Conservation (phyloP, 2,888 invertebrate genomes). For the Thecocarcelia acutangulata region DNA sequence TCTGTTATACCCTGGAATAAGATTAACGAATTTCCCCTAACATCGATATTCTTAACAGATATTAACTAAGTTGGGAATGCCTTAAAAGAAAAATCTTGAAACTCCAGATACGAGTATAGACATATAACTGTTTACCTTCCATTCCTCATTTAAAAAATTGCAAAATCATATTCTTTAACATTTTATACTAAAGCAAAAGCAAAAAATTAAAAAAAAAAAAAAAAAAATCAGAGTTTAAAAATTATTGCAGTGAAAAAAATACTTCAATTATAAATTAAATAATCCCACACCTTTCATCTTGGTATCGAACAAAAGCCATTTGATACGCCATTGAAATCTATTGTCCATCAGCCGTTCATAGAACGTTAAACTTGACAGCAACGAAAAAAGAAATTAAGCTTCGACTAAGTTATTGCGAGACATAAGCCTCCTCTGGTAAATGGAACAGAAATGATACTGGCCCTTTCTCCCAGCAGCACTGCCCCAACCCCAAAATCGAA, state of each 20-base stretch:
- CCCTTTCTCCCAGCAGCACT: constrained; percentile 44
- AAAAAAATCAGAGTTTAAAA: background rate
- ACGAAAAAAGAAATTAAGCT: constrained; percentile 64
- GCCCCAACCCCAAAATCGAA: background rate
- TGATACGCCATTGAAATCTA: constrained; percentile 56
- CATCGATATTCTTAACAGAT: too few relatives aligned
- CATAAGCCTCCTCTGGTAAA: constrained; percentile 62
- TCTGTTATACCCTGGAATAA: too few relatives aligned
- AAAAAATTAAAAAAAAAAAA: background rate
- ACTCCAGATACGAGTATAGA: too few relatives aligned
- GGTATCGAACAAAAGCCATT: constrained; percentile 35
- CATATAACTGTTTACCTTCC: too few relatives aligned
- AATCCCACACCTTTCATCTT: constrained; percentile 48
- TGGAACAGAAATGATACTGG: constrained; percentile 54
- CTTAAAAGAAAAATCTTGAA: too few relatives aligned
- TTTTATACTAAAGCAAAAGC: background rate
- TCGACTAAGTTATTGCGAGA: constrained; percentile 66
- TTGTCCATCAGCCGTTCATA: constrained; percentile 64
- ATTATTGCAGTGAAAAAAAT: constrained; percentile 11
- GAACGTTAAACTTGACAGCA: constrained; percentile 66
- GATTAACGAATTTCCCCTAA: too few relatives aligned
- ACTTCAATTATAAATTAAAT: constrained; percentile 22
- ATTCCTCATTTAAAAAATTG: too few relatives aligned
- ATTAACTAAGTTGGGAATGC: too few relatives aligned
- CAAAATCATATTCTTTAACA: background rate